Evolutionary conservation across 2,797 vertebrate species (phyloP).

Genomic region (Myotis vivesi): DNA sequence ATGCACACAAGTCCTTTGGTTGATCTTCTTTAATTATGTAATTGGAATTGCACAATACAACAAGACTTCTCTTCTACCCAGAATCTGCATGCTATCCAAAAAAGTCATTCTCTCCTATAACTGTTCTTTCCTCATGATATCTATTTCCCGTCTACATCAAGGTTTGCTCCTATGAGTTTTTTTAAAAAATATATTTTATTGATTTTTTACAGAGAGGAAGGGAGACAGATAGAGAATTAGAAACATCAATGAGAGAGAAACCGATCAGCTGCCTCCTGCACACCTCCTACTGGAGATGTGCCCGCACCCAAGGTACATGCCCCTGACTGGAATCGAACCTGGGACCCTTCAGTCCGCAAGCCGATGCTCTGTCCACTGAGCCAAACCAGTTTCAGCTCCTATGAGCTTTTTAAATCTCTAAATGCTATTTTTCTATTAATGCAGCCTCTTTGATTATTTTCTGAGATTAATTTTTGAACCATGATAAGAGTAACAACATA

Average conservation of each 20-base stretch:
- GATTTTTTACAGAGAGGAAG: no score
- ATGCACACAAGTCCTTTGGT: no score
- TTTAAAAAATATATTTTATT: not conserved
- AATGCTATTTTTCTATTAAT: not conserved
- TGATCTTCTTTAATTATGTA: not conserved
- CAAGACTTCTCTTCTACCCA: not conserved
- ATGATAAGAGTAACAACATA: not conserved
- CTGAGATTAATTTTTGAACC: not conserved
- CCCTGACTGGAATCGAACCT: no score
- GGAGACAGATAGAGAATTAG: no score
- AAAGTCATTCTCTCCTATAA: not conserved
- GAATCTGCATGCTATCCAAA: not conserved
- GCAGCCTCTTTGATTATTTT: not conserved
- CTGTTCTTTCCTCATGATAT: not conserved
- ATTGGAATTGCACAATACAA: not conserved
- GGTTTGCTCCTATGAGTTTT: not conserved
- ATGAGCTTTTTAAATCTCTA: not conserved
- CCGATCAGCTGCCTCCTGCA: no score
- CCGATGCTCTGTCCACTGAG: no score
- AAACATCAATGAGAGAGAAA: no score
- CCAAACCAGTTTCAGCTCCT: not conserved
- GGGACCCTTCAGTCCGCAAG: no score
- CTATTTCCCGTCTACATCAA: not conserved
- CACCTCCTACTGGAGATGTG: no score
- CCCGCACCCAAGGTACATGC: no score